phyloP scores from a whole-genome alignment of 2,888 invertebrate species.

The Nycteola revayana region DNA sequence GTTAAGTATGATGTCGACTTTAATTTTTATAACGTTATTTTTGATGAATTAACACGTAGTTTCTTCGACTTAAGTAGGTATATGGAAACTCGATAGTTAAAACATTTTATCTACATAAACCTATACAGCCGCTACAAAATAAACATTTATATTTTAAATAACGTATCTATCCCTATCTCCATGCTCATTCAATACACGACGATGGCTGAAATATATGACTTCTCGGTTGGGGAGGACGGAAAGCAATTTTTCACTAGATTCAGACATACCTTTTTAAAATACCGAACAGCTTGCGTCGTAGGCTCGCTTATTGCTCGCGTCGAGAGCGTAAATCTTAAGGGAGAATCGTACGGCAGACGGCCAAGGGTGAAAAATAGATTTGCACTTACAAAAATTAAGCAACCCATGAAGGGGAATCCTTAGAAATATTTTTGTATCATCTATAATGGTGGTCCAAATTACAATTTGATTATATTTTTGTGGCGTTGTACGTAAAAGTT shows the following conservation, averaged over 20 bases:
- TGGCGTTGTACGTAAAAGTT: no score
- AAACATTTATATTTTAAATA: constrained; percentile 55
- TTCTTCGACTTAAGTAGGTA: no score
- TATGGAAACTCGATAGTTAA: no score
- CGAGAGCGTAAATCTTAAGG: constrained; percentile 68
- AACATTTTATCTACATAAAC: no score
- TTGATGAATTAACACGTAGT: no score
- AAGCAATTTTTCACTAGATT: constrained; percentile 75
- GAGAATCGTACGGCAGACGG: constrained; percentile 50
- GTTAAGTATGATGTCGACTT: no score
- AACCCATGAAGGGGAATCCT: constrained; percentile 35
- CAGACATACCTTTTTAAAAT: constrained; percentile 75
- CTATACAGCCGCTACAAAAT: constrained; percentile 21
- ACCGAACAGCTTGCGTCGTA: constrained; percentile 57
- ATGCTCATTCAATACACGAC: constrained; percentile 58
- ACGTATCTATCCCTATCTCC: constrained; percentile 64
- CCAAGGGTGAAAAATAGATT: constrained; percentile 68
- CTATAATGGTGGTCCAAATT: no score
- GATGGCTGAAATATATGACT: constrained; percentile 65
- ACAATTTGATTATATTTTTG: no score
- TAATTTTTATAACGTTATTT: no score
- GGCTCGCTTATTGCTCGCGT: constrained; percentile 70
- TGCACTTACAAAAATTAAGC: constrained; percentile 74
- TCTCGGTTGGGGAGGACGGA: constrained; percentile 52
- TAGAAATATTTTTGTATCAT: constrained; percentile 30